Percentiles rank a stretch among this genome's conserved stretches.
phyloP scores from a whole-genome alignment of 2,797 vertebrate species.

The Psittacula echo region DNA sequence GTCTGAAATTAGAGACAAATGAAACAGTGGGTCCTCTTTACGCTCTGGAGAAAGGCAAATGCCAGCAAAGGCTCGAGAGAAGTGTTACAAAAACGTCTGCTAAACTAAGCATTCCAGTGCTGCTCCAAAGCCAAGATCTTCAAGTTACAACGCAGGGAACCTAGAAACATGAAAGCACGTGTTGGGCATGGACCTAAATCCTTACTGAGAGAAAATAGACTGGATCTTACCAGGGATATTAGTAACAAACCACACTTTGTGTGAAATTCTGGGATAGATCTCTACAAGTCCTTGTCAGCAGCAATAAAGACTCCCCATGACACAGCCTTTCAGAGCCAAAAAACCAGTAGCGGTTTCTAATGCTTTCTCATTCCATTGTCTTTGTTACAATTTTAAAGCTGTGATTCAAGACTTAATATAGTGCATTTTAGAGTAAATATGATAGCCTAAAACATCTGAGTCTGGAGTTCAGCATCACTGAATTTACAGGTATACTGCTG shows the following conservation, averaged over 20 bases:
- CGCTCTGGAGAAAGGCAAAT: background rate
- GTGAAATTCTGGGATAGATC: background rate
- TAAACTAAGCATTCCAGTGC: background rate
- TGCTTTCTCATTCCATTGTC: background rate
- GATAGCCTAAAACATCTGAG: background rate
- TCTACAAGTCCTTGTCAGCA: conserved; percentile 15
- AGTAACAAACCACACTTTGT: conserved; percentile 6
- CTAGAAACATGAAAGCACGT: conserved; percentile 1
- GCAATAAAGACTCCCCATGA: conserved; percentile 12
- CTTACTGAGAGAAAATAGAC: conserved; percentile 19
- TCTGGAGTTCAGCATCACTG: background rate
- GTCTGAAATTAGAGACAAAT: conserved; percentile 23
- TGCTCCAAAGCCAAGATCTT: conserved; percentile 2
- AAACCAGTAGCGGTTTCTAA: background rate
- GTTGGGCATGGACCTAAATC: background rate
- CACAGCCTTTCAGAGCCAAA: background rate
- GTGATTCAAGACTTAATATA: background rate
- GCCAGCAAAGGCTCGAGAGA: conserved; percentile 9
- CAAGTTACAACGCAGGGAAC: background rate
- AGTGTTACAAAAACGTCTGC: background rate
- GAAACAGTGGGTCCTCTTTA: background rate
- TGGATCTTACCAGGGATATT: background rate
- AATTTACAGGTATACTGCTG: background rate
- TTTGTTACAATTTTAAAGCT: background rate
- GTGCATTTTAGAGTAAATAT: background rate